Conservation (phyloP, 2,797 vertebrate species). For the Betta splendens region DNA sequence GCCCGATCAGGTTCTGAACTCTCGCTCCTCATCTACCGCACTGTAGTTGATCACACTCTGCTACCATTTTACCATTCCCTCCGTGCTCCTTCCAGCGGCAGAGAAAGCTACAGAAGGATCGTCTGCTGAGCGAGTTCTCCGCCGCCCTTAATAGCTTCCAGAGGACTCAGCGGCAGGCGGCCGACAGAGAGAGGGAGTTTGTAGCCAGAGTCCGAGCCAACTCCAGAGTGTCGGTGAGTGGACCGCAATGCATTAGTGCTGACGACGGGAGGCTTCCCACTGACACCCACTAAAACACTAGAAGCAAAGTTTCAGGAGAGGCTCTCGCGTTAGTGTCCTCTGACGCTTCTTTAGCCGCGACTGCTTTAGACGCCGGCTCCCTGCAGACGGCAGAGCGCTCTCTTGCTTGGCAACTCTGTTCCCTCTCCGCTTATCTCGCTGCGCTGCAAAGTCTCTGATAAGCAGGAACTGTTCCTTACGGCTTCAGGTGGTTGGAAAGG, state of each 20-base stretch:
- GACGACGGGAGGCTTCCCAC: no score
- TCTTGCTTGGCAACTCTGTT: conserved; percentile 29
- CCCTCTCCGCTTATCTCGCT: conserved; percentile 29
- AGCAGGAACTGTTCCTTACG: conserved; percentile 19
- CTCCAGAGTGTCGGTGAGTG: conserved; percentile 92
- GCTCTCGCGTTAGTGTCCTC: conserved; percentile 2
- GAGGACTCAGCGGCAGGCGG: conserved; percentile 90
- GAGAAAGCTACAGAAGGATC: conserved; percentile 94
- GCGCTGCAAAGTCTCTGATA: conserved; percentile 28
- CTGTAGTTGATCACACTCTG: neutral
- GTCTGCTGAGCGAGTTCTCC: conserved; percentile 92
- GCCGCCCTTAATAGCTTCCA: conserved; percentile 90
- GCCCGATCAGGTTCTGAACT: conserved; percentile 87
- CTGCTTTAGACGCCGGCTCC: conserved; percentile 10
- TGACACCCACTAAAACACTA: neutral
- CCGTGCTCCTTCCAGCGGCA: conserved; percentile 83
- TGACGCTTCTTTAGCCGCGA: neutral
- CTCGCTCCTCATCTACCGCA: neutral
- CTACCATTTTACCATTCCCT: conserved; percentile 7
- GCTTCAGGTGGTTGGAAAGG: neutral
- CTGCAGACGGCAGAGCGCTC: neutral
- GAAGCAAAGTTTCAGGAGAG: conserved; percentile 2
- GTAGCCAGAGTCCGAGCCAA: conserved; percentile 94
- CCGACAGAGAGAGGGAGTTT: conserved; percentile 92
- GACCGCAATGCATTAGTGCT: neutral